phyloP scores from a whole-genome alignment of 2,797 vertebrate genomes.

The Spinibarbus caldwelli region DNA sequence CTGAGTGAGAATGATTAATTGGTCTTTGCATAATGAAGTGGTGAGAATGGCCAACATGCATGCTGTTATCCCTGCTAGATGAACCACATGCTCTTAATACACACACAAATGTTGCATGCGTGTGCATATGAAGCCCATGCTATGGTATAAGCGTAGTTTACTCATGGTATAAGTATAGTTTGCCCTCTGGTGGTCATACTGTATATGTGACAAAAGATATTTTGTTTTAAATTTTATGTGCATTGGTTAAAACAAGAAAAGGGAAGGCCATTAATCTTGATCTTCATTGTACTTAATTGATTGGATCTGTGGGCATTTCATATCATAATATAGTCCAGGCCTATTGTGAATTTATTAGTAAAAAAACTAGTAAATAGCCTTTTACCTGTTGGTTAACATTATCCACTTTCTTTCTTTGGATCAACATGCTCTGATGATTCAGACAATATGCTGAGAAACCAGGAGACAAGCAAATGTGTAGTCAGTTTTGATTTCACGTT shows the following conservation, averaged over 20 bases:
- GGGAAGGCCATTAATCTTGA: neutral
- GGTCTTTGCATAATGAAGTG: neutral
- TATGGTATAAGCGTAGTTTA: constrained; percentile 54
- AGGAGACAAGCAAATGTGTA: neutral
- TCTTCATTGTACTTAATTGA: neutral
- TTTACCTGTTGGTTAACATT: neutral
- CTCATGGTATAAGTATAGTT: too few relatives aligned
- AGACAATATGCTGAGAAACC: neutral
- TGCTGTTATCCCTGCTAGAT: constrained; percentile 24
- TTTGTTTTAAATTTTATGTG: neutral
- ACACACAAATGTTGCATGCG: constrained; percentile 44
- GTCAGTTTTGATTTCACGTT: neutral
- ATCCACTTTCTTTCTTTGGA: neutral
- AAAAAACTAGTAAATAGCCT: neutral
- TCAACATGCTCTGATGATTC: neutral
- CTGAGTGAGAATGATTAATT: neutral
- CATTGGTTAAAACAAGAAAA: neutral
- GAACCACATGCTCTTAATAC: constrained; percentile 19
- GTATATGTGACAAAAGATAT: neutral
- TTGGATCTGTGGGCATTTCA: neutral
- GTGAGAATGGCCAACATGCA: constrained; percentile 34
- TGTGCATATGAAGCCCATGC: constrained; percentile 43
- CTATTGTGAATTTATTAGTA: neutral
- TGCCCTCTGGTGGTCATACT: constrained; percentile 25
- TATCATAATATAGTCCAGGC: too few relatives aligned